phyloP scores from a whole-genome alignment of 1,140 invertebrate genomes.

The Bombus difficillimus region DNA sequence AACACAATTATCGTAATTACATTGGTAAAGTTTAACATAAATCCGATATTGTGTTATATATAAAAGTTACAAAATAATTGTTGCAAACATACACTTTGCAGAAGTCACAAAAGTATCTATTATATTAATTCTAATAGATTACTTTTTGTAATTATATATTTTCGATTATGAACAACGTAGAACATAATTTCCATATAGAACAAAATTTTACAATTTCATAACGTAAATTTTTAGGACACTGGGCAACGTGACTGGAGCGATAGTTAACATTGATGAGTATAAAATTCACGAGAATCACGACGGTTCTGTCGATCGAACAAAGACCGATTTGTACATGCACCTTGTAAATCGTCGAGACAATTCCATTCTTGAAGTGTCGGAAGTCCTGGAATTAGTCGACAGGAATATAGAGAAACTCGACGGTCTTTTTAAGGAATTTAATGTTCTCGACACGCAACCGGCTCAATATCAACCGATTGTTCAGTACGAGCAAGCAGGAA shows the following conservation, averaged over 20 bases:
- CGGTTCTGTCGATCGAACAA: slow-evolving; percentile 96
- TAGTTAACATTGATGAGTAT: slow-evolving; percentile 97
- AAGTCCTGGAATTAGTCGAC: slow-evolving; percentile 93
- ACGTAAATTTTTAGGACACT: slow-evolving; percentile 84
- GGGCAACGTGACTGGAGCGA: slow-evolving; percentile 93
- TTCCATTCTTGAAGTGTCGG: slow-evolving; percentile 93
- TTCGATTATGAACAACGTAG: too few relatives aligned
- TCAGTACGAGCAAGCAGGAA: slow-evolving; percentile 80
- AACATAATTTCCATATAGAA: too few relatives aligned
- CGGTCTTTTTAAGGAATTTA: slow-evolving; percentile 95
- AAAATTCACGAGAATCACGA: slow-evolving; percentile 96
- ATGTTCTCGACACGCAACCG: slow-evolving; percentile 93
- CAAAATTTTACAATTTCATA: too few relatives aligned
- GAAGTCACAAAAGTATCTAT: too few relatives aligned
- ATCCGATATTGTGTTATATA: too few relatives aligned
- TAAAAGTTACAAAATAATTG: too few relatives aligned
- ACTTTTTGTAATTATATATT: too few relatives aligned
- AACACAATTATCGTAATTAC: too few relatives aligned
- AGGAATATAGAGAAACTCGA: slow-evolving; percentile 95
- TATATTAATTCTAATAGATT: too few relatives aligned
- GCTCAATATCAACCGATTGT: slow-evolving; percentile 88
- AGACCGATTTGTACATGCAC: slow-evolving; percentile 97
- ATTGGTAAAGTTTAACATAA: too few relatives aligned
- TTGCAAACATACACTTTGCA: too few relatives aligned
- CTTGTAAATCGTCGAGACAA: slow-evolving; percentile 95